Evolutionary conservation across 2,888 invertebrate genomes (phyloP), one percentile per base, ranked within the genome.

Genomic region (Laspeyria flexula): DNA sequence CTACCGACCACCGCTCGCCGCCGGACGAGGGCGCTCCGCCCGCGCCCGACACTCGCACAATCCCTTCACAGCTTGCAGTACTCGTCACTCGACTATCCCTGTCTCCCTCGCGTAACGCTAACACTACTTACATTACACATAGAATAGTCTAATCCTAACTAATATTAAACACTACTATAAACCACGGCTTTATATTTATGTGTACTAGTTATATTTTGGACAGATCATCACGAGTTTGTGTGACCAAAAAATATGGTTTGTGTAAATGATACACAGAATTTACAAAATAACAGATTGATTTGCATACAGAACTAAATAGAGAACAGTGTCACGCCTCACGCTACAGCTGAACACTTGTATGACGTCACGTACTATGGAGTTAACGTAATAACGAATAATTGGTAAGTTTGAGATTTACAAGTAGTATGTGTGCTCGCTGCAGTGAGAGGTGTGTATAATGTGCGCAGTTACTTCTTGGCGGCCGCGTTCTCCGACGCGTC

Each of bases 191-290:
- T 63, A 53, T 44, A 46, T 54, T 57, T 54, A 44, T 47, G 63
- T 65, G 70, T 65, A 68, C 61, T 69, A 69, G 48, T 41, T 39
- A 71, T 63, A 67, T 82, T 83, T 77, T 88, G 89, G 89, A 89
- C 89, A 88, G 88, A 88, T 87, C 83, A 80, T 81, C 81, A 77
- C 77, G 75, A 79, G 72, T 77, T 69, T 49, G 65, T 73, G 80
- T 81, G 80, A 84, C 77, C 75, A 67, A 77, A 76, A 25, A 77
- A 76, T 71, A 70, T 71, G 65, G 30, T 62, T 71, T 67, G 71
- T 73, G 71, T 75, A 70, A 60, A 62, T 60, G 56, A 73, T 69
- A 76, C 71, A 73, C 75, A 74, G 70, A 43, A 54, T 57, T 60
- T 79, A 75, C 59, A 77, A 73, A 75, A 75, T 67, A 70, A 61